These are phyloP conservation scores for Brachyrhaphis roseni DNA, from an alignment of 2,797 vertebrate species.

Conservation along the genomic window DNA sequence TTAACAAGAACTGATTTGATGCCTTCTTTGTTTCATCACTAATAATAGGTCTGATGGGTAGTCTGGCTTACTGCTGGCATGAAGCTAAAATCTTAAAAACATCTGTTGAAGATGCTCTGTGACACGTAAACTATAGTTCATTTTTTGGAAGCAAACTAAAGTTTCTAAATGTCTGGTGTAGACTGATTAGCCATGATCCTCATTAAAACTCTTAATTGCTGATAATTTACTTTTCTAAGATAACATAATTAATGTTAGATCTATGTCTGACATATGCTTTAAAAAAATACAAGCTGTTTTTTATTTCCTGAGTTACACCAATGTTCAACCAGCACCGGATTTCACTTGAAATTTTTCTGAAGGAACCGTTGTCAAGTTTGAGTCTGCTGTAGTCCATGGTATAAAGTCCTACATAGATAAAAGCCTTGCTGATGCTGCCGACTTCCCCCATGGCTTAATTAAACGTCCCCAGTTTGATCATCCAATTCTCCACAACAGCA, in stretches of 20 bases:
- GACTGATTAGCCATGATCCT: background rate
- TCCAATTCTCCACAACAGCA: background rate
- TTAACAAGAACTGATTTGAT: background rate
- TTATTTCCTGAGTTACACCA: background rate
- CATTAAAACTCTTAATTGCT: background rate
- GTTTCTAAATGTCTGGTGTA: background rate
- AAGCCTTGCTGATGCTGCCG: background rate
- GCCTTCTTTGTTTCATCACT: background rate
- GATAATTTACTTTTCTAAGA: background rate
- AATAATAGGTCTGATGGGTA: background rate
- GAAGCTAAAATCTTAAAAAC: background rate
- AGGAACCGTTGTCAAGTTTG: background rate
- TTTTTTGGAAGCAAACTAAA: background rate
- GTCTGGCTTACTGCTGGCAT: background rate
- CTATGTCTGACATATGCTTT: background rate
- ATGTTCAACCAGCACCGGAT: background rate
- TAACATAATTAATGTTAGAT: background rate
- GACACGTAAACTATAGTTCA: background rate
- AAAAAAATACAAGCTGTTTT: background rate
- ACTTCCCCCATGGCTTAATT: background rate
- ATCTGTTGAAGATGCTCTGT: background rate
- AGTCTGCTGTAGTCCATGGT: background rate
- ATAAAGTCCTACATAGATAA: background rate
- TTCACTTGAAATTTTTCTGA: background rate
- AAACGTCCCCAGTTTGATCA: background rate